Conservation (phyloP, 53 echinoderm and acorn worm species). For the Holothuria leucospilota region DNA sequence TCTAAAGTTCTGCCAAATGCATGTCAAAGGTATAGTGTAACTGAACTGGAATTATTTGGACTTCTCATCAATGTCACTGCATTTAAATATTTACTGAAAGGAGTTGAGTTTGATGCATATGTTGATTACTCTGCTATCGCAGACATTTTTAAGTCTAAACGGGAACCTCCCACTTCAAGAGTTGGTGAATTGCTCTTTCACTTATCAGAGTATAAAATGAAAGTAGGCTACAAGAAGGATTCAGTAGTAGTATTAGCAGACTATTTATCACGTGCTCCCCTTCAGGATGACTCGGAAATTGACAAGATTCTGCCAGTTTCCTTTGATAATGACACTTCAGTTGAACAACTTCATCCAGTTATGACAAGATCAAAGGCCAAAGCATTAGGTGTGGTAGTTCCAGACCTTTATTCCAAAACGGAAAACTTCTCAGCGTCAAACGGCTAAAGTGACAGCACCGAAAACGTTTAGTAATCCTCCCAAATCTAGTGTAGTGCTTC, state of each 20-base stretch:
- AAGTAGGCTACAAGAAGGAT: constrained; percentile 41
- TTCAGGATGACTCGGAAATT: constrained; percentile 11
- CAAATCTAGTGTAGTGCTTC: no score
- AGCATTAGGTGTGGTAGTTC: constrained; percentile 2
- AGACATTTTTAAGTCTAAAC: constrained; percentile 48
- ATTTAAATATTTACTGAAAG: no score
- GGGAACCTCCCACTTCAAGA: constrained; percentile 24
- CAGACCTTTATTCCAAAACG: background rate
- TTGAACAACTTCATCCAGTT: background rate
- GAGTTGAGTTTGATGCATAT: constrained; percentile 48
- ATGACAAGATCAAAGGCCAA: constrained; percentile 43
- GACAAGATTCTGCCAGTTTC: constrained; percentile 28
- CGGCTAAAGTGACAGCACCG: no score
- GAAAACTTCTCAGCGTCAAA: no score
- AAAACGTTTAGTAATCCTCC: no score
- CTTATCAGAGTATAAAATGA: constrained; percentile 18
- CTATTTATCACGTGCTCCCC: constrained; percentile 45
- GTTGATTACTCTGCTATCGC: no score
- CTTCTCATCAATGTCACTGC: constrained; percentile 43
- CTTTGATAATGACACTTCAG: background rate
- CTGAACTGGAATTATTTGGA: constrained; percentile 55
- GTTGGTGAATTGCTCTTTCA: constrained; percentile 22
- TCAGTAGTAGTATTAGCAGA: constrained; percentile 47
- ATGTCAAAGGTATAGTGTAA: constrained; percentile 52
- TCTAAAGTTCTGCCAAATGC: constrained; percentile 50